Conservation (phyloP, 2,888 invertebrate species). For the Chaitophorus viminalis region DNA sequence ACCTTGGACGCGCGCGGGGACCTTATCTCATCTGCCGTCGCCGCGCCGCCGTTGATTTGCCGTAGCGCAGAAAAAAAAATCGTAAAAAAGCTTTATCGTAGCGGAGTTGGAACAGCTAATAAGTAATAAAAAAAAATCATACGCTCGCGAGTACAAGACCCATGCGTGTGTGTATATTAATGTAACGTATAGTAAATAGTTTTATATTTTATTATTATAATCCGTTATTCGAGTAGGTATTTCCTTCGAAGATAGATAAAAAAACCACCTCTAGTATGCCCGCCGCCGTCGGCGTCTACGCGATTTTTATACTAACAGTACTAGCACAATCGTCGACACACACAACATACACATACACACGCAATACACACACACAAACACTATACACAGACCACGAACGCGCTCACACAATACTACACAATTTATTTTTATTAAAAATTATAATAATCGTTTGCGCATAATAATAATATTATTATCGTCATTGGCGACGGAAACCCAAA, state of each 20-base stretch:
- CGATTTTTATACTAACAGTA: neutral
- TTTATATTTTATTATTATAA: constrained; percentile 8
- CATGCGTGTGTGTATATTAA: too few relatives aligned
- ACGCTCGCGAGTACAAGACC: neutral
- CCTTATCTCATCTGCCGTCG: constrained; percentile 38
- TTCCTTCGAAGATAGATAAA: constrained; percentile 47
- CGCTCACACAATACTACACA: too few relatives aligned
- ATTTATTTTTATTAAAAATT: neutral
- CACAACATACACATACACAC: too few relatives aligned
- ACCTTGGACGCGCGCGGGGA: constrained; percentile 33
- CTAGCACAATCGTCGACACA: neutral
- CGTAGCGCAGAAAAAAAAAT: constrained; percentile 30
- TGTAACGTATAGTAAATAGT: neutral
- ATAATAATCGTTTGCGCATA: constrained; percentile 1
- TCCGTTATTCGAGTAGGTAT: constrained; percentile 57
- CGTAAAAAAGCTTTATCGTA: constrained; percentile 34
- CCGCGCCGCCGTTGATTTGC: neutral
- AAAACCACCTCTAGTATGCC: neutral
- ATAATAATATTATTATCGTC: constrained; percentile 21
- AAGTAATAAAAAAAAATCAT: neutral
- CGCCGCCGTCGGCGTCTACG: neutral
- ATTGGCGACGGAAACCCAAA: constrained; percentile 27
- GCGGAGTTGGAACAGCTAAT: neutral
- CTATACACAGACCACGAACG: too few relatives aligned
- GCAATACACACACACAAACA: too few relatives aligned